These are phyloP conservation scores for Oreotrochilus melanogaster DNA, from an alignment of 2,113 vertebrate genomes.

Conservation along the genomic window DNA sequence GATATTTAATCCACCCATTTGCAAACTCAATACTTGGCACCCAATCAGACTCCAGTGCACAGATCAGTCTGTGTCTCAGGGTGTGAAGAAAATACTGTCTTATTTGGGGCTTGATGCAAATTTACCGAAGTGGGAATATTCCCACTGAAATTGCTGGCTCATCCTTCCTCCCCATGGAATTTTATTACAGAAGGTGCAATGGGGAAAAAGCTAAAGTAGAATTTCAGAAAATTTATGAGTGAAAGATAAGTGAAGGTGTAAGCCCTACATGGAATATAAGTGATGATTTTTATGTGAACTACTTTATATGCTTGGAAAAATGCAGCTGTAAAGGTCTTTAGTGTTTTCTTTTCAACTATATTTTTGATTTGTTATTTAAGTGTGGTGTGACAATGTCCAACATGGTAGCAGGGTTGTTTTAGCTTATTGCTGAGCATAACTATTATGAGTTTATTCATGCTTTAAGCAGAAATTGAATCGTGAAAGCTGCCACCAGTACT, in stretches of 20 bases:
- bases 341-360: not conserved
- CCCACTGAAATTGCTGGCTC: not conserved
- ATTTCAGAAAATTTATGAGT: not conserved
- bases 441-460: not conserved
- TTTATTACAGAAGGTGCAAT: not conserved
- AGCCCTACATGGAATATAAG: rapidly evolving
- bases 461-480: not conserved
- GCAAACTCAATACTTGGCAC: not conserved
- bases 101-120: not conserved
- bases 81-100: not conserved
- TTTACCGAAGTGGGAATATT: not conserved
- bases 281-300: not conserved
- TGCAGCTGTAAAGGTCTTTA: not conserved
- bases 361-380: not conserved
- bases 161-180: not conserved
- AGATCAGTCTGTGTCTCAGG: not conserved
- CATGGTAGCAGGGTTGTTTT: not conserved
- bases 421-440: not conserved
- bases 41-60: not conserved
- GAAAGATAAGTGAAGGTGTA: not conserved
- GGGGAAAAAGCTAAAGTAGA: not conserved
- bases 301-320: not conserved
- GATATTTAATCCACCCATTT: constrained; percentile 7
- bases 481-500: not conserved
- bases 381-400: not conserved